These are phyloP conservation scores for Odontocerum albicorne DNA, from an alignment of 2,888 invertebrate species.

Conservation along the genomic window DNA sequence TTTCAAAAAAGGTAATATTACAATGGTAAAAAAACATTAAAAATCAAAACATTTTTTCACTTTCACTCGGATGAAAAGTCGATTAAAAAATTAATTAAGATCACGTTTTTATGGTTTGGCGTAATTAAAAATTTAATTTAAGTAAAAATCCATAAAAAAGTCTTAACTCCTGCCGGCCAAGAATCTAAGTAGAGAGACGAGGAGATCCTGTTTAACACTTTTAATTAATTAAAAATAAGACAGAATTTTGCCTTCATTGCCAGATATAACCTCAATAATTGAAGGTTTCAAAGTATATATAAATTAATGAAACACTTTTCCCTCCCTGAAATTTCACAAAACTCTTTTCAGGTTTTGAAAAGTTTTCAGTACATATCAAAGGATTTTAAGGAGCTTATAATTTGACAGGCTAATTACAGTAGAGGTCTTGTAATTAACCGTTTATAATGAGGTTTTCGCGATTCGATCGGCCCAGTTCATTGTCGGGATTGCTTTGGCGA, in stretches of 20 bases:
- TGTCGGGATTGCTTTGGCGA: constrained; percentile 27
- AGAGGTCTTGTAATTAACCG: constrained; percentile 34
- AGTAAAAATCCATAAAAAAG: too few species aligned
- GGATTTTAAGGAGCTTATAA: constrained; percentile 33
- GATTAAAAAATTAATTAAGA: constrained; percentile 6
- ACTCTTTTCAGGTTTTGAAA: constrained; percentile 17
- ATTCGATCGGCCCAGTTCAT: constrained; percentile 34
- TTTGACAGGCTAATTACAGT: constrained; percentile 35
- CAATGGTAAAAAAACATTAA: too few species aligned
- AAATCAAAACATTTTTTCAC: too few species aligned
- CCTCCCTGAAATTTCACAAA: not conserved
- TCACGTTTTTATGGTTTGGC: too few species aligned
- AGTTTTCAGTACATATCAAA: constrained; percentile 35
- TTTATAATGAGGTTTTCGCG: constrained; percentile 36
- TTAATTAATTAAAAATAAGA: constrained; percentile 34
- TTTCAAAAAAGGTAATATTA: too few species aligned
- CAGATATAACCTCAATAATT: constrained; percentile 23
- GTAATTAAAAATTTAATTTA: constrained; percentile 26
- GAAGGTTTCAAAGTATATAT: constrained; percentile 16
- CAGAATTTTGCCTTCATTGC: constrained; percentile 27
- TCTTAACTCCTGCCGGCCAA: too few species aligned
- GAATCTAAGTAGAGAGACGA: too few species aligned
- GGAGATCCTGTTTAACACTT: constrained; percentile 16
- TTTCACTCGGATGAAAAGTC: too few species aligned
- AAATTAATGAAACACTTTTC: constrained; percentile 13